These are phyloP conservation scores for Brachionus paranguensis DNA, from an alignment of 1,140 invertebrate genomes.

Conservation along the genomic window DNA sequence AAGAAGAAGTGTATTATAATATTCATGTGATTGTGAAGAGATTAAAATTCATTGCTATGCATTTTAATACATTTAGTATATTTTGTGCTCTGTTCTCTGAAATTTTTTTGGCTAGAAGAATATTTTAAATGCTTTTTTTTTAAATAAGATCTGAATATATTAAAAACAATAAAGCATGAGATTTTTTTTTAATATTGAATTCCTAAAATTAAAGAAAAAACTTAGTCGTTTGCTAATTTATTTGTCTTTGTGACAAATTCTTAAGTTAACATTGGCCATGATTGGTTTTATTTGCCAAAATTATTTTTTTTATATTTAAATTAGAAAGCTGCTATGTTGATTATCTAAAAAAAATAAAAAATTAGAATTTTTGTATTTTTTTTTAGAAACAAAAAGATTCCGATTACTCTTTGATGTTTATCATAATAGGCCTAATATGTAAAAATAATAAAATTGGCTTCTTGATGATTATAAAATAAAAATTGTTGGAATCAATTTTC, in stretches of 20 bases:
- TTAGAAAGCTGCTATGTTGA: too few relatives aligned
- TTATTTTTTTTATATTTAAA: too few relatives aligned
- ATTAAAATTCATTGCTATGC: conserved; percentile 1
- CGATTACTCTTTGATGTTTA: too few relatives aligned
- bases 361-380: too few relatives aligned
- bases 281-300: neutral
- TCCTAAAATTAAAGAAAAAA: too few relatives aligned
- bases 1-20: neutral
- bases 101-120: neutral
- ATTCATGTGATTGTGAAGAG: neutral
- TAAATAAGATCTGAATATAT: neutral
- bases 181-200: neutral
- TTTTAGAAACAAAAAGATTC: too few relatives aligned
- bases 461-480: too few relatives aligned
- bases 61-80: neutral
- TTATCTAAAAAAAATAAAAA: too few relatives aligned
- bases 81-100: neutral
- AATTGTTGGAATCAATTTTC: too few relatives aligned
- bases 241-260: neutral
- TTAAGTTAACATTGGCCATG: neutral
- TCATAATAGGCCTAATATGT: too few relatives aligned
- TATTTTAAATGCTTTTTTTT: neutral
- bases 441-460: too few relatives aligned
- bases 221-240: neutral
- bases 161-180: neutral